phyloP scores from a whole-genome alignment of 2,797 vertebrate species.

The Aplochiton taeniatus region DNA sequence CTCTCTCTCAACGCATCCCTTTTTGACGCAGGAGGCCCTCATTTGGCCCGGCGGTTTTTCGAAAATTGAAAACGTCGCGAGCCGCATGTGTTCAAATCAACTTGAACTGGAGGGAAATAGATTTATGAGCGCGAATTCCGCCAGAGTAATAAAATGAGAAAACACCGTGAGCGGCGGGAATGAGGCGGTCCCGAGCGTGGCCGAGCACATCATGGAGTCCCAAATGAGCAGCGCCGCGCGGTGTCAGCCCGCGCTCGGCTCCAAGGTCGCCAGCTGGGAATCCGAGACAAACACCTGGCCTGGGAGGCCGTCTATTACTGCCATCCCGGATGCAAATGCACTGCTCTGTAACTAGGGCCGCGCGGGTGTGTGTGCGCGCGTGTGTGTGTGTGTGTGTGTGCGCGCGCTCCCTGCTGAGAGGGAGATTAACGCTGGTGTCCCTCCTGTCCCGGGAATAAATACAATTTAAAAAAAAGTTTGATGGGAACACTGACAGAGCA shows the following conservation, averaged over 20 bases:
- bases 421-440: no score
- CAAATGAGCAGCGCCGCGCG: not conserved
- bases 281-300: no score
- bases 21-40: conserved; percentile 8
- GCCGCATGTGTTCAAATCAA: conserved; percentile 29
- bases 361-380: no score
- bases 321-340: no score
- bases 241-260: no score
- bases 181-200: not conserved
- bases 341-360: no score
- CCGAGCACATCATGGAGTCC: not conserved
- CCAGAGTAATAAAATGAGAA: not conserved
- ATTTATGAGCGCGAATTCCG: conserved; percentile 36
- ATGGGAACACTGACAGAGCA: no score
- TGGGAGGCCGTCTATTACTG: no score
- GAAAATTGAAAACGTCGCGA: conserved; percentile 35
- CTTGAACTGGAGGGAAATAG: conserved; percentile 32
- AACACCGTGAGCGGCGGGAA: not conserved
- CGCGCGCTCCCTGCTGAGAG: no score
- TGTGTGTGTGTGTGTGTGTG: no score
- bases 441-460: no score
- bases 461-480: no score
- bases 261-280: not conserved
- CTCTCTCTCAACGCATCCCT: conserved; percentile 3
- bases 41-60: conserved; percentile 23